These are phyloP conservation scores for Benthosema pterotum DNA, from an alignment of 2,797 vertebrate genomes.

Conservation along the genomic window DNA sequence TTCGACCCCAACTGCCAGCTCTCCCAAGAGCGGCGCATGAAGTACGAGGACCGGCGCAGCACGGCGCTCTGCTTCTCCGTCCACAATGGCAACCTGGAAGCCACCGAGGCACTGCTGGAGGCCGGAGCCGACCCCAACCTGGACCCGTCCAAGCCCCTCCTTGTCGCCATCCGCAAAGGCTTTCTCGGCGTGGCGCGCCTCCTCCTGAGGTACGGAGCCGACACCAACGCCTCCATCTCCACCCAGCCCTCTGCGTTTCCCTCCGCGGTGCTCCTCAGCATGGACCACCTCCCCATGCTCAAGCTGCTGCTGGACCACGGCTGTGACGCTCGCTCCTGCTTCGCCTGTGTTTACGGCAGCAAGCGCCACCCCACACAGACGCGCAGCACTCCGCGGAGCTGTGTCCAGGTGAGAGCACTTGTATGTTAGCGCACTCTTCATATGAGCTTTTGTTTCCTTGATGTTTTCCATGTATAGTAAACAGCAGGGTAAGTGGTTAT, in stretches of 20 bases:
- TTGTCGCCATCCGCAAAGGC: conserved; percentile 86
- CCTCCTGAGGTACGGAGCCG: conserved; percentile 84
- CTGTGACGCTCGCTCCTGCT: conserved; percentile 84
- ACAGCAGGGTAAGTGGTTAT: too few species aligned
- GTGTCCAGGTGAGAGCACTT: too few species aligned
- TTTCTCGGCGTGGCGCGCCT: conserved; percentile 83
- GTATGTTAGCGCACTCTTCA: too few species aligned
- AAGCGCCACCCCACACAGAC: conserved; percentile 77
- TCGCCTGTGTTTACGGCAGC: conserved; percentile 83
- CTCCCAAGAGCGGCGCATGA: conserved; percentile 80
- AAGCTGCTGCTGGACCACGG: conserved; percentile 89
- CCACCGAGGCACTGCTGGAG: conserved; percentile 82
- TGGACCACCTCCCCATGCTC: conserved; percentile 83
- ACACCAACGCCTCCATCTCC: conserved; percentile 83
- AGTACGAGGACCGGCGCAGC: conserved; percentile 87
- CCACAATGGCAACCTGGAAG: conserved; percentile 83
- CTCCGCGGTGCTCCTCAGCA: conserved; percentile 85
- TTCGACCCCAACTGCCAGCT: conserved; percentile 85
- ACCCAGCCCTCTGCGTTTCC: conserved; percentile 87
- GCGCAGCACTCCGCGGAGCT: too few species aligned
- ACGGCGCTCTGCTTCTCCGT: conserved; percentile 87
- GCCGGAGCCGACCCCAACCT: conserved; percentile 88
- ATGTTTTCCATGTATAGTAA: too few species aligned
- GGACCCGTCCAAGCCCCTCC: conserved; percentile 86
- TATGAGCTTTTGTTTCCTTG: too few species aligned